Percentiles rank a stretch among this genome's conserved stretches.
Evolutionary conservation across 2,113 vertebrate species (phyloP).

Genomic region (Dasyurus viverrinus): DNA sequence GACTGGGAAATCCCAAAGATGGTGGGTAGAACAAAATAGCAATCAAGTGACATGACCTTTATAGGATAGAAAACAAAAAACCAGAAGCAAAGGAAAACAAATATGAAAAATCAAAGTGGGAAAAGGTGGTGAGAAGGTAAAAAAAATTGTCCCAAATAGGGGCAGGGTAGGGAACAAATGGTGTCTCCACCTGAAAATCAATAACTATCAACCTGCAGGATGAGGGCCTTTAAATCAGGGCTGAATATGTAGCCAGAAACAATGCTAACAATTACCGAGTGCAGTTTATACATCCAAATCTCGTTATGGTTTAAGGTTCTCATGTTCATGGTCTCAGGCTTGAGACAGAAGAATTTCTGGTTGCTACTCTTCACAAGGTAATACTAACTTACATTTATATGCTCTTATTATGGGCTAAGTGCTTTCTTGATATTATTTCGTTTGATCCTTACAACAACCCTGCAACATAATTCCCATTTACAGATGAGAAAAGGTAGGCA

Average conservation of each 20-base stretch:
- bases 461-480: not conserved
- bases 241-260: not conserved
- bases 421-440: not conserved
- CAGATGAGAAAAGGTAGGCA: not conserved
- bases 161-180: not conserved
- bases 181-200: not conserved
- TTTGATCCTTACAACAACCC: not conserved
- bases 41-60: not conserved
- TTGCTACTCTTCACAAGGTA: not conserved
- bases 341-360: not conserved
- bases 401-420: not conserved
- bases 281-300: not conserved
- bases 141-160: not conserved
- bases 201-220: not conserved
- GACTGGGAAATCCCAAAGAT: not conserved
- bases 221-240: not conserved
- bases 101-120: not conserved
- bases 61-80: not conserved
- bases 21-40: not conserved
- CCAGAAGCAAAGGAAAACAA: not conserved
- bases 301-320: not conserved
- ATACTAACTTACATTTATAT: not conserved
- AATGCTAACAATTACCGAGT: not conserved
- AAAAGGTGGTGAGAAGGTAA: not conserved
- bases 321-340: not conserved